Conservation (phyloP, 2,113 vertebrate genomes). For the Donacobius atricapilla region DNA sequence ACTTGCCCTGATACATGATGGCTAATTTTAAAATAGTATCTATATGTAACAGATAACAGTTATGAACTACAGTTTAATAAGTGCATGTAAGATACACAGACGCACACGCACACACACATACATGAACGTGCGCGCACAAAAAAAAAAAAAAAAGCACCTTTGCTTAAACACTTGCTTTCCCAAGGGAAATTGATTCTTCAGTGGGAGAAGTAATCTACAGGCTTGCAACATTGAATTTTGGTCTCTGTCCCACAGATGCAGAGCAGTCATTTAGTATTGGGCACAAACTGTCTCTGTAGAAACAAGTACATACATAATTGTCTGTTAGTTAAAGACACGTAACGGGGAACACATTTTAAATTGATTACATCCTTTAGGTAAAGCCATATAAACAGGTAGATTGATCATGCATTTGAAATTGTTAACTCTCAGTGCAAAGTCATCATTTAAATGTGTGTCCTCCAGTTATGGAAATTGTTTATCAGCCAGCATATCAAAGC, state of each 20-base stretch:
- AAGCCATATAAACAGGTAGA: background rate
- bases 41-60: background rate
- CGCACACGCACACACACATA: no score
- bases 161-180: background rate
- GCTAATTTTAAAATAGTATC: background rate
- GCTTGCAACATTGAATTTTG: background rate
- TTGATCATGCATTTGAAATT: background rate
- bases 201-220: background rate
- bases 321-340: background rate
- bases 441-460: background rate
- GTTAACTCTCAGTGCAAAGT: background rate
- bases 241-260: background rate
- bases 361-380: background rate
- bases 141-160: background rate
- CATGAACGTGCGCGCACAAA: no score
- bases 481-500: background rate
- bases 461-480: background rate
- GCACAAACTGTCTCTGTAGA: background rate
- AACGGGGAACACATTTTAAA: background rate
- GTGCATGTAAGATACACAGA: background rate
- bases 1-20: background rate
- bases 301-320: background rate
- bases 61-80: background rate
- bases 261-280: background rate
- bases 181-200: background rate